These are phyloP conservation scores for Poecilus cupreus DNA, from an alignment of 2,888 invertebrate genomes.

Conservation along the genomic window DNA sequence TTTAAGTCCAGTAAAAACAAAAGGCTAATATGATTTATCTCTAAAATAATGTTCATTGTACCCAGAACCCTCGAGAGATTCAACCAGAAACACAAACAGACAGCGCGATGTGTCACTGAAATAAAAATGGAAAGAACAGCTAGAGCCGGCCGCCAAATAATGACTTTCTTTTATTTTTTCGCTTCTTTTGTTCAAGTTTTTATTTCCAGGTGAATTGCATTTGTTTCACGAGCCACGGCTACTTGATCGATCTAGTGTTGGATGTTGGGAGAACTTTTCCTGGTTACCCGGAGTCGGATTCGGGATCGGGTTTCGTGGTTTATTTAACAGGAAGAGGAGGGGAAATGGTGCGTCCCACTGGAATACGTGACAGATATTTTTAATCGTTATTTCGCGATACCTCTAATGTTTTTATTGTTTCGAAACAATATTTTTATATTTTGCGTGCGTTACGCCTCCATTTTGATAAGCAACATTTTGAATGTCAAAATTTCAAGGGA, in stretches of 20 bases:
- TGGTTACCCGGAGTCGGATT: neutral
- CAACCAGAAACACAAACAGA: neutral
- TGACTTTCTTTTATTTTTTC: constrained; percentile 44
- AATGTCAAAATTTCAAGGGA: too few relatives aligned
- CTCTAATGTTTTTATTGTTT: neutral
- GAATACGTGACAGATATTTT: constrained; percentile 10
- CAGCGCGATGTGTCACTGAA: neutral
- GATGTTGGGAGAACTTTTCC: neutral
- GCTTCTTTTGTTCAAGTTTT: constrained; percentile 40
- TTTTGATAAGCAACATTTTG: too few relatives aligned
- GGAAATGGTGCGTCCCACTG: neutral
- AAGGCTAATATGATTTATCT: constrained; percentile 26
- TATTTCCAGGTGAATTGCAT: constrained; percentile 50
- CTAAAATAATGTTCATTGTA: neutral
- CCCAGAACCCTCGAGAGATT: neutral
- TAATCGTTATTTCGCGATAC: constrained; percentile 22
- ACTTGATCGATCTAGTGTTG: constrained; percentile 32
- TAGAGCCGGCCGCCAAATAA: constrained; percentile 9
- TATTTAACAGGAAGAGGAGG: constrained; percentile 6
- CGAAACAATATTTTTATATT: too few relatives aligned
- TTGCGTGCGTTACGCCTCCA: too few relatives aligned
- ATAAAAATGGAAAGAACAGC: constrained; percentile 13
- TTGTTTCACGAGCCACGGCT: constrained; percentile 25
- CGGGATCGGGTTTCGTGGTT: neutral
- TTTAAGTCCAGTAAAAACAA: neutral